These are phyloP conservation scores for Alitta virens DNA, from an alignment of 2,888 invertebrate species.

Conservation along the genomic window DNA sequence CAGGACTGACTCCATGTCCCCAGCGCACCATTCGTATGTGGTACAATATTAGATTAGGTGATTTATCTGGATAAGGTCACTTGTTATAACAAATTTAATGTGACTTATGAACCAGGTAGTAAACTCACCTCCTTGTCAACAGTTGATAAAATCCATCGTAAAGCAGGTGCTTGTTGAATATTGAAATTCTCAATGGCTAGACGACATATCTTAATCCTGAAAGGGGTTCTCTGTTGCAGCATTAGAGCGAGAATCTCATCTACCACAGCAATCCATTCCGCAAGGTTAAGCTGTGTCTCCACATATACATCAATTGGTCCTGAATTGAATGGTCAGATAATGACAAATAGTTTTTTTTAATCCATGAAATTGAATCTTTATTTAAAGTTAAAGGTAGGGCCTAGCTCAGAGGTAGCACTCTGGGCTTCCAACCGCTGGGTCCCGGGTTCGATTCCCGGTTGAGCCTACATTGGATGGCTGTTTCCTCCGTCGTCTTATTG, in stretches of 20 bases:
- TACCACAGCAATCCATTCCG: conserved; percentile 19
- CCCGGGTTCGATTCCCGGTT: no score
- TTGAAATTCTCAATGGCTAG: conserved; percentile 19
- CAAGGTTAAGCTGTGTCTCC: conserved; percentile 13
- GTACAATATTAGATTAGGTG: not conserved
- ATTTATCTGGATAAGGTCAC: not conserved
- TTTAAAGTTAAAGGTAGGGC: no score
- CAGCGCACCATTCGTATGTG: not conserved
- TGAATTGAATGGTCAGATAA: no score
- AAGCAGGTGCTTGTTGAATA: not conserved
- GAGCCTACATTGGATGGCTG: no score
- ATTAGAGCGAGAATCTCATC: conserved; percentile 20
- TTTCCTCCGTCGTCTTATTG: no score
- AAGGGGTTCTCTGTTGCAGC: conserved; percentile 9
- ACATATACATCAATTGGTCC: conserved; percentile 13
- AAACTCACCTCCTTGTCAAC: conserved; percentile 15
- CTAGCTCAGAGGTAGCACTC: no score
- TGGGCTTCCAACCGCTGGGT: no score
- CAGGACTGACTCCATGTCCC: not conserved
- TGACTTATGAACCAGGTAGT: no score
- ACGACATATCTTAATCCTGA: conserved; percentile 11
- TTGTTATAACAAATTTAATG: no score
- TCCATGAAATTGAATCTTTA: no score
- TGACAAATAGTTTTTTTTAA: no score
- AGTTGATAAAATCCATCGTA: conserved; percentile 15